Base-by-base conservation (phyloP, 2,888 invertebrate genomes). In the Pharmacophagus antenor region DNA sequence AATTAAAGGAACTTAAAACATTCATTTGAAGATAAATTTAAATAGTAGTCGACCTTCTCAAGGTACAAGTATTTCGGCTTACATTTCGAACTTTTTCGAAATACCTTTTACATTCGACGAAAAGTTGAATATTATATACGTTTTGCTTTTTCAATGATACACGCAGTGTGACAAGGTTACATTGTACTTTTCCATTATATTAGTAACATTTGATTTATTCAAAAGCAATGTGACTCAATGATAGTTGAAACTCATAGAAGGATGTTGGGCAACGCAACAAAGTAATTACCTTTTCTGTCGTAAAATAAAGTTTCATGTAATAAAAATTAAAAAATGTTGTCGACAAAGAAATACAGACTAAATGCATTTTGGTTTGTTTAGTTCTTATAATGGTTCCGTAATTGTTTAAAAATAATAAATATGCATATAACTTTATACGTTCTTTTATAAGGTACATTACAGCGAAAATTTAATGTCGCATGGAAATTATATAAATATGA, bases 31-130 rank as follows among this genome's bases (percentile, higher is more conserved):
- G 22, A 12, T 49, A 41, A 54, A 21, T 49, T 17, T 17, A 22
- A 59, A 46, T 51, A 37, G 60, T 51, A 31, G 60, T 50, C 51
- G 55, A 44, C 59, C 59, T 59, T 55, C 54, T 18, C 42, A 44
- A 44, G 50, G 44, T 17, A 41, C 31, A 52, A 44, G 21, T 55
- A 44, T 50, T 37, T 44, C 15, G 44, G 23, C 18, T 49, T 50
- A 27, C 18, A 15, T 46, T 7, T 31, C 47, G 49, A 50, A 31
- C 25, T 51, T 50, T 60, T 60, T 60, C 60, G 55, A 50, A 55
- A 60, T 50, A 51, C 12, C 31, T 37, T 60, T 60, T 55, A 37
- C 15, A 56, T 55, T 55, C 37, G 21, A 20, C 37, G 18, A 48
- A 41, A 41, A 41, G 23, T 37, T 48, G 25, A 41, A 52, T 23